phyloP scores from a whole-genome alignment of 2,888 invertebrate species.

The Aricia artaxerxes region DNA sequence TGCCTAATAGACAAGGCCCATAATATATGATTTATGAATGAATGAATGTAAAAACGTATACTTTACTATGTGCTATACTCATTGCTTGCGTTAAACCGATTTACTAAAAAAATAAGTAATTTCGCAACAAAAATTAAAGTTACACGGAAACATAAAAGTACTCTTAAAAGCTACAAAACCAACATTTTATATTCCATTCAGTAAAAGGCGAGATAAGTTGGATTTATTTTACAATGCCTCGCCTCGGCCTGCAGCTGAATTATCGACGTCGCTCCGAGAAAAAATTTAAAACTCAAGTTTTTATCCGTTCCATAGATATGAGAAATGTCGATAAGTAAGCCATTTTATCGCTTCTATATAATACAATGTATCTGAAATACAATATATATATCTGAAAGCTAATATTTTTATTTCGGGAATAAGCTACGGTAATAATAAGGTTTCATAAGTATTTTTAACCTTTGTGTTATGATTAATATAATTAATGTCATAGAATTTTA shows the following conservation, averaged over 20 bases:
- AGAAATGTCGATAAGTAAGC: not conserved
- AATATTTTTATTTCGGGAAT: too few relatives aligned
- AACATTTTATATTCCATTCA: not conserved
- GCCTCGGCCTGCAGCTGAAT: not conserved
- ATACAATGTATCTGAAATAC: too few relatives aligned
- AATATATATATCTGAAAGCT: too few relatives aligned
- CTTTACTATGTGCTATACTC: too few relatives aligned
- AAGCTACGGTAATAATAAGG: too few relatives aligned
- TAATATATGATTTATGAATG: too few relatives aligned
- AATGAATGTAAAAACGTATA: too few relatives aligned
- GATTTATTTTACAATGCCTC: constrained; percentile 8
- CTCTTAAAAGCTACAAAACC: not conserved
- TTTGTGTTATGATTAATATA: too few relatives aligned
- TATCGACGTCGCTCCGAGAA: constrained; percentile 12
- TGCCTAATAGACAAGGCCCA: too few relatives aligned
- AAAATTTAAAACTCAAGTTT: constrained; percentile 7
- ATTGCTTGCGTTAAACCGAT: not conserved
- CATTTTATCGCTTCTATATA: not conserved
- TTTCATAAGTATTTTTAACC: too few relatives aligned
- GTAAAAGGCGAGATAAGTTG: constrained; percentile 8
- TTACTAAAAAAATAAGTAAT: not conserved
- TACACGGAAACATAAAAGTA: not conserved
- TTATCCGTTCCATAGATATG: not conserved
- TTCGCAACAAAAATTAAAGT: not conserved
- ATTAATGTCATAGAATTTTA: too few relatives aligned